A percentile compares a stretch with the other conserved stretches of the same genome.
Evolutionary conservation across 2,797 vertebrate species (phyloP).

Genomic region (Oryzias sinensis): DNA sequence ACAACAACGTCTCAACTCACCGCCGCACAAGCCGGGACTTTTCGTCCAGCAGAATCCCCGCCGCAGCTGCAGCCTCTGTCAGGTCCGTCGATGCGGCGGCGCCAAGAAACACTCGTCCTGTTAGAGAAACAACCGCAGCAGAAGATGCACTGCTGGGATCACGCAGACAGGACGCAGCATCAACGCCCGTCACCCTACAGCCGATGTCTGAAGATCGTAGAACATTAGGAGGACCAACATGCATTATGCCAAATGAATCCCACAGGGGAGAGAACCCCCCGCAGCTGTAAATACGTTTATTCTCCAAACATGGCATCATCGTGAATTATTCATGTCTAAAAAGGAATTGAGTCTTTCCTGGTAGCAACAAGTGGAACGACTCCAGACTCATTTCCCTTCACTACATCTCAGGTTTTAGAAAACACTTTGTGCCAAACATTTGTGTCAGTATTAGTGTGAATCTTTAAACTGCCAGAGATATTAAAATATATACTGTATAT

Average conservation of each 20-base stretch:
- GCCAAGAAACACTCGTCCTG: constrained; percentile 1
- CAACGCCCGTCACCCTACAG: constrained; percentile 8
- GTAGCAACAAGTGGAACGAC: constrained; percentile 2
- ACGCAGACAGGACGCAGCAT: background rate
- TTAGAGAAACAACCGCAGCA: background rate
- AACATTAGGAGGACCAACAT: constrained; percentile 7
- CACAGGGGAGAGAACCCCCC: constrained; percentile 23
- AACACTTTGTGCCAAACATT: constrained; percentile 45
- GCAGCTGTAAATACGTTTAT: constrained; percentile 40
- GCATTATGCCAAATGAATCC: constrained; percentile 8
- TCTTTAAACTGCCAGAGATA: constrained; percentile 1
- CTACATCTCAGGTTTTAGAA: constrained; percentile 4
- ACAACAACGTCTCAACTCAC: constrained; percentile 28
- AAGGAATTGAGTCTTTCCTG: constrained; percentile 9
- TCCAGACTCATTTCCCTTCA: background rate
- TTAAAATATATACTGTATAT: background rate
- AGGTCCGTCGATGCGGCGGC: background rate
- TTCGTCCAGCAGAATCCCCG: background rate
- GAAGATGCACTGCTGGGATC: too few relatives aligned
- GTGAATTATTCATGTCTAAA: constrained; percentile 32
- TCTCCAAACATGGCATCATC: constrained; percentile 28
- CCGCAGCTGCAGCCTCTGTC: background rate
- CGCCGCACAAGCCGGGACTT: background rate
- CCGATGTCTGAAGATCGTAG: background rate
- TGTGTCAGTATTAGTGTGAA: background rate